These are phyloP conservation scores for Ctenicera cuprea DNA, from an alignment of 2,888 invertebrate species.

Conservation along the genomic window DNA sequence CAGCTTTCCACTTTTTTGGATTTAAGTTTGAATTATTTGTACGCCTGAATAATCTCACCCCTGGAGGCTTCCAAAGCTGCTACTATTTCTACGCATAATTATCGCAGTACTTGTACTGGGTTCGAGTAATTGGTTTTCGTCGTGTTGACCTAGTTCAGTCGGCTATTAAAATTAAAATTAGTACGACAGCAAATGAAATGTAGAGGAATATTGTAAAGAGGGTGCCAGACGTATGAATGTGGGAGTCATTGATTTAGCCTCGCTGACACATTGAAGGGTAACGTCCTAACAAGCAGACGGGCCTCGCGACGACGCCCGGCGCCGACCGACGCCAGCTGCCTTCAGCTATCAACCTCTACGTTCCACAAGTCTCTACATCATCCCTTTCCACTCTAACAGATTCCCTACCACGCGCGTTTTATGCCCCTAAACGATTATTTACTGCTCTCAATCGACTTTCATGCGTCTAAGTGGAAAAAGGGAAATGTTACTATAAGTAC, in stretches of 20 bases:
- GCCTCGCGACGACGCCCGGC: conserved; percentile 56
- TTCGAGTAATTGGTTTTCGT: background rate
- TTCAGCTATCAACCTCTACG: conserved; percentile 50
- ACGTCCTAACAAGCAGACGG: conserved; percentile 64
- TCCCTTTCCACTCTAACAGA: conserved; percentile 49
- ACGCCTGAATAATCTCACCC: too few relatives aligned
- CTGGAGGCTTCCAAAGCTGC: too few relatives aligned
- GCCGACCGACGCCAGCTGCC: conserved; percentile 54
- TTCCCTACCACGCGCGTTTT: conserved; percentile 48
- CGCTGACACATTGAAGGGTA: conserved; percentile 67
- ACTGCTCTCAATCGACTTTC: conserved; percentile 44
- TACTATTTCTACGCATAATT: too few relatives aligned
- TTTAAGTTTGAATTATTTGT: background rate
- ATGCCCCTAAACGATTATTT: conserved; percentile 47
- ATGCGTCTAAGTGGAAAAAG: conserved; percentile 18
- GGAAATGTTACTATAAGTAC: background rate
- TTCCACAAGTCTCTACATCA: conserved; percentile 53
- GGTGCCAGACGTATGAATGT: conserved; percentile 45
- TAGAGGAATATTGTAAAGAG: conserved; percentile 33
- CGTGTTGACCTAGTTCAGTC: conserved; percentile 11
- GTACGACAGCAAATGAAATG: conserved; percentile 1
- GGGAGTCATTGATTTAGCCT: conserved; percentile 64
- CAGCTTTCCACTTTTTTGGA: conserved; percentile 15
- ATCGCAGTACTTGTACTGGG: too few relatives aligned
- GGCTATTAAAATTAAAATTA: conserved; percentile 28